Evolutionary conservation across 2,888 invertebrate genomes (phyloP).

Genomic region (Idaea straminata): DNA sequence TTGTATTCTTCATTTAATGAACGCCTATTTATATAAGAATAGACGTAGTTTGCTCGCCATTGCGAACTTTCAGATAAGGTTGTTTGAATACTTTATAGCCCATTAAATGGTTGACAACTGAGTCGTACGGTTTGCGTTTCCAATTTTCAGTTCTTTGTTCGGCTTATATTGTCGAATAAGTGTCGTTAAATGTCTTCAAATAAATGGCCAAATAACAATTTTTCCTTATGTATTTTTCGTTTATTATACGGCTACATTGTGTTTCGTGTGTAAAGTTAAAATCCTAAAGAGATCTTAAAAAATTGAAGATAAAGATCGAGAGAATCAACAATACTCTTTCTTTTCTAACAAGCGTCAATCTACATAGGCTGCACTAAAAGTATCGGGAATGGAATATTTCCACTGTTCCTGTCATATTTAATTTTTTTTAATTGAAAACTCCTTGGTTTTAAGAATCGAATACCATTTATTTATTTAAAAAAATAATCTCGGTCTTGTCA

Average conservation of each 20-base stretch:
- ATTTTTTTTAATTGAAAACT: too few relatives aligned
- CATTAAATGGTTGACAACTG: not conserved
- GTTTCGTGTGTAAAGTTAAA: not conserved
- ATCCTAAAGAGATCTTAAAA: not conserved
- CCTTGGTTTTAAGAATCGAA: too few relatives aligned
- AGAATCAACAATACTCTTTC: too few relatives aligned
- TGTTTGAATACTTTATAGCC: not conserved
- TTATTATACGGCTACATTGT: not conserved
- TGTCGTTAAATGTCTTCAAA: not conserved
- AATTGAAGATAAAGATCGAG: too few relatives aligned
- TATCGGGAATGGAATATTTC: too few relatives aligned
- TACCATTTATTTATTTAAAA: too few relatives aligned
- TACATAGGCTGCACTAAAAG: too few relatives aligned
- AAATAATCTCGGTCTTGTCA: too few relatives aligned
- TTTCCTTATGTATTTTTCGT: not conserved
- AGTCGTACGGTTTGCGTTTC: not conserved
- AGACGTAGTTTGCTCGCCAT: not conserved
- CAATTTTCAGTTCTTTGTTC: not conserved
- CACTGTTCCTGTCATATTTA: too few relatives aligned
- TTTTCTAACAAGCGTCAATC: too few relatives aligned
- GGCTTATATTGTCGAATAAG: not conserved
- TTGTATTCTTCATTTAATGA: not conserved
- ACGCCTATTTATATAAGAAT: not conserved
- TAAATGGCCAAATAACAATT: not conserved
- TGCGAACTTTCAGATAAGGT: not conserved